Evolutionary conservation across 2,113 vertebrate genomes (phyloP).

Genomic region (Aldabrachelys gigantea): DNA sequence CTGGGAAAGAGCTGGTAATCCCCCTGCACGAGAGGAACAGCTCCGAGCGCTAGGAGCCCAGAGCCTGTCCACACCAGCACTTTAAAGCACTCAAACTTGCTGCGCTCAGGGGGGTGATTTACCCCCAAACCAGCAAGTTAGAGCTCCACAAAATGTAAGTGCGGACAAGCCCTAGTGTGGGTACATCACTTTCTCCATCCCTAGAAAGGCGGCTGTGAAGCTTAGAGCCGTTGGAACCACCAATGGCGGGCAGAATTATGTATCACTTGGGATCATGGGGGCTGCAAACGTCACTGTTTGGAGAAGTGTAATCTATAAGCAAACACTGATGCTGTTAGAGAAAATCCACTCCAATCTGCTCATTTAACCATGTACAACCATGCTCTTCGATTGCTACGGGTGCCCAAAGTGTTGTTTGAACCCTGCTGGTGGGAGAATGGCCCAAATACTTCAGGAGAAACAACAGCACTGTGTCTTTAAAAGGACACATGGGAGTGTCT

Average conservation of each 20-base stretch:
- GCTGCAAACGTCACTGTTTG: neutral
- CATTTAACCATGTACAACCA: fast-evolving
- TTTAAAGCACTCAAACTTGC: no score
- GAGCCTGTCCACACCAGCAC: no score
- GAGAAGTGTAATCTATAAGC: fast-evolving
- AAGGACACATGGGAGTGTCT: neutral
- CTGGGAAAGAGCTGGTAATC: no score
- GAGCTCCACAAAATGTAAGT: no score
- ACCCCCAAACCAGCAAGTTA: no score
- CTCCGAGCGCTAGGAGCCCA: no score
- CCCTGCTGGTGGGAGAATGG: fast-evolving
- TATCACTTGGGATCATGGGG: neutral
- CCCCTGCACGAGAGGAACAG: no score
- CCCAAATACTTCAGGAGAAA: neutral
- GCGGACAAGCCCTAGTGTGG: no score
- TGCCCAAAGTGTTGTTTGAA: neutral
- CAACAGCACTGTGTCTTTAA: neutral
- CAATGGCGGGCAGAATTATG: neutral
- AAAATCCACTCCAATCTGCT: neutral
- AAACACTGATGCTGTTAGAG: fast-evolving
- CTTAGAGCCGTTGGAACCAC: neutral
- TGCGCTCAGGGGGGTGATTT: no score
- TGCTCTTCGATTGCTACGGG: neutral
- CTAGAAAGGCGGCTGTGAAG: neutral
- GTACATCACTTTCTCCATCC: neutral